Conservation (phyloP, 2,797 vertebrate species). For the Falco concolor region DNA sequence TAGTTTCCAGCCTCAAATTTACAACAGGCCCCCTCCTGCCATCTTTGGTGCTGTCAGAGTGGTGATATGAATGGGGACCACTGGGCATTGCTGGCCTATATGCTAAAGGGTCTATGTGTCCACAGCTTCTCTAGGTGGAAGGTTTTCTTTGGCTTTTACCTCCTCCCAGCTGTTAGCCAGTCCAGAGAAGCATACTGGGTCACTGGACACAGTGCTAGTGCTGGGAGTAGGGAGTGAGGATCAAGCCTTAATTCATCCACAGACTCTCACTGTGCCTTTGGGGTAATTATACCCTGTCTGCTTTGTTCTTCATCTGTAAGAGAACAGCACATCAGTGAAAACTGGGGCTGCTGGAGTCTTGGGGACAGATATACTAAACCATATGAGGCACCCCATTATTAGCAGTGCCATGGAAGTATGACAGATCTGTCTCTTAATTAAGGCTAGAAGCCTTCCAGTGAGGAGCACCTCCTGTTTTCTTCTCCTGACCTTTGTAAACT, state of each 20-base stretch:
- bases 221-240: neutral
- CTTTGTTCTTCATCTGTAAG: neutral
- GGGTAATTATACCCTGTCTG: neutral
- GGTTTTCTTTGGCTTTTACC: neutral
- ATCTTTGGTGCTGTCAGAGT: neutral
- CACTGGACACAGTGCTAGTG: neutral
- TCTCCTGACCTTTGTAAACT: neutral
- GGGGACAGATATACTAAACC: neutral
- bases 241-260: neutral
- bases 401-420: neutral
- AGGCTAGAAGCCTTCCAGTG: neutral
- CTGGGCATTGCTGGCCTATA: neutral
- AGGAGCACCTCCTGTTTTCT: neutral
- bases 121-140: neutral
- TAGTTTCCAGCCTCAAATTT: neutral
- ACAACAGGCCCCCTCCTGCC: neutral
- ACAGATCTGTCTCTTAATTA: neutral
- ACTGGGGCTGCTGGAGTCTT: neutral
- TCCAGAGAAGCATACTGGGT: neutral
- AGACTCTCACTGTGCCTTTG: neutral
- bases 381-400: neutral
- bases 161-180: neutral
- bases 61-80: neutral
- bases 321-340: neutral
- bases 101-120: neutral